Evolutionary conservation across 2,797 vertebrate genomes (phyloP).

Genomic region (Pipistrellus pygmaeus): DNA sequence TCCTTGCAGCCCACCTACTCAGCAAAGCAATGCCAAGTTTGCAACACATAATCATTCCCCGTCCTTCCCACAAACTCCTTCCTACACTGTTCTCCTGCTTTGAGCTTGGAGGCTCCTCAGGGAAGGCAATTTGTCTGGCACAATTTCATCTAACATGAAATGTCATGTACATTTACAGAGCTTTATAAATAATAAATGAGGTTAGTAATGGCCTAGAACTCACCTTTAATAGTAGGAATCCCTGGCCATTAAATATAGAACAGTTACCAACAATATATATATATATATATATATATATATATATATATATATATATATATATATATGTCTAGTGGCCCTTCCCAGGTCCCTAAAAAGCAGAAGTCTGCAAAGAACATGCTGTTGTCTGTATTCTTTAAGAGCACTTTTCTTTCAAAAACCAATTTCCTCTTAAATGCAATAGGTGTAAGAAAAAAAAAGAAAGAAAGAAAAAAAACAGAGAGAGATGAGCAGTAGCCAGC

Average conservation of each 20-base stretch:
- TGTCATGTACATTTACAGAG: conserved; percentile 49
- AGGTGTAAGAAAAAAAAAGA: neutral
- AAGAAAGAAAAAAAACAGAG: neutral
- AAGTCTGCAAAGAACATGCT: conserved; percentile 9
- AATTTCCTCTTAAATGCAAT: neutral
- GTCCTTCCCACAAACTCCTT: neutral
- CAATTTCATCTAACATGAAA: conserved; percentile 66
- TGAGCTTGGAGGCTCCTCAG: neutral
- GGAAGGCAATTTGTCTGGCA: conserved; percentile 59
- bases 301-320: no score
- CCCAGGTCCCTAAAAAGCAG: neutral
- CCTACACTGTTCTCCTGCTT: neutral
- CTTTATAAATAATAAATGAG: conserved; percentile 71
- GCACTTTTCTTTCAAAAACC: conserved; percentile 28
- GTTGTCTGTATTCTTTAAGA: neutral
- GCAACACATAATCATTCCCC: neutral
- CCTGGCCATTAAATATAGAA: conserved; percentile 64
- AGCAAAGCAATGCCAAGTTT: neutral
- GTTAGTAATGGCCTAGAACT: conserved; percentile 45
- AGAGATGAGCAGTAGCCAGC: neutral
- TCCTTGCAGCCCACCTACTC: neutral
- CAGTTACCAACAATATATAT: neutral
- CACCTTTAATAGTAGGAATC: conserved; percentile 24
- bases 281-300: neutral
- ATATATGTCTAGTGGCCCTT: neutral